Base-by-base conservation (phyloP, 2,888 invertebrate genomes). In the Chymomyza procnemis region DNA sequence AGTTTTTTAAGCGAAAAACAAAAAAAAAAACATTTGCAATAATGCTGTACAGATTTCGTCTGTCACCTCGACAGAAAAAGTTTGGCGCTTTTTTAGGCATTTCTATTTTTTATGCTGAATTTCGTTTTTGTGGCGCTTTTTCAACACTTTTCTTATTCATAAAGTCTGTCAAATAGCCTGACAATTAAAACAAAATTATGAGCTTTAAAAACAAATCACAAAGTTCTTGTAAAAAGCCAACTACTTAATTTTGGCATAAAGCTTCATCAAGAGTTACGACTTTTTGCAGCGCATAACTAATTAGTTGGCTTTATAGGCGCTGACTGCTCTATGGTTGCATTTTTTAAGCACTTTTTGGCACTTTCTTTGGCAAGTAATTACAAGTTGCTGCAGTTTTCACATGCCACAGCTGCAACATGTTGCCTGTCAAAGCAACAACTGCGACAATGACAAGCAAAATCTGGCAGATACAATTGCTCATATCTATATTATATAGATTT, bases 341-440 rank as follows among this genome's bases (percentile, higher is more conserved):
- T 41, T 41, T 41, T 9, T 12, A 12, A 12, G 34, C 34, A 41
- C n/a, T 41, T 41, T 41, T 63, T 56, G 72, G 61, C 61, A 66
- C 69, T 75, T 78, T 67, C 82, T 76, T 69, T 58, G 67, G 66
- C 56, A 67, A 58, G 57, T 26, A 60, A 64, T 57, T 64, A 64
- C 18, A 26, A 34, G 57, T 19, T n/a, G 30, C 16, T 57, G 55
- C 64, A 19, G 19, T 5, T 61, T 56, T 47, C 50, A 61, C 58
- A 22, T 73, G 69, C 64, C 69, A 64, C 82, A 82, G 87, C 82
- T 82, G 87, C 86, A 82, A 87, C 82, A 82, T 82, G 78, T 87
- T 80, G 66, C 74, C 71, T 82, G 87, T 83, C 80, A 79, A 80
- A 75, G 62, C 41, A 46, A 18, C 61, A 50, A 56, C 34, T 34